Evolutionary conservation across 2,113 vertebrate genomes (phyloP).

Genomic region (Tonatia bakeri): DNA sequence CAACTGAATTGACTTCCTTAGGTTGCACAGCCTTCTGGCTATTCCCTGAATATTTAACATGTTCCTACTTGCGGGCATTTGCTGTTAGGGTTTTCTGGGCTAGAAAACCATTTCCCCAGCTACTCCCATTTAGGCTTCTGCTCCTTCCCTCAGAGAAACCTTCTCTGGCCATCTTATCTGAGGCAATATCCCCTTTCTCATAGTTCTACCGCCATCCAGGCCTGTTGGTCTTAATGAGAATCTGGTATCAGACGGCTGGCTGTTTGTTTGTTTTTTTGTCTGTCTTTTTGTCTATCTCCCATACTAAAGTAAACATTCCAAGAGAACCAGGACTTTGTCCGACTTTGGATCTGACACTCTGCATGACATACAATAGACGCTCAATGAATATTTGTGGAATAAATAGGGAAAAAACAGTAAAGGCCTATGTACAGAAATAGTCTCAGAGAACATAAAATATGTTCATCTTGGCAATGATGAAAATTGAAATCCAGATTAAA

Average conservation of each 20-base stretch:
- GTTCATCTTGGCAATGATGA: not conserved
- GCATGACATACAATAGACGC: not conserved
- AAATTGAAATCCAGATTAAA: conserved; percentile 25
- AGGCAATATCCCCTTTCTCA: not conserved
- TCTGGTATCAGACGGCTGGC: not conserved
- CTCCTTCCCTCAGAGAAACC: not conserved
- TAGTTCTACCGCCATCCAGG: not conserved
- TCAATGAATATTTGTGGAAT: not conserved
- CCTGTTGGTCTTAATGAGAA: not conserved
- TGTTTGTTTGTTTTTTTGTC: not conserved
- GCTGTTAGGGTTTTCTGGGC: not conserved
- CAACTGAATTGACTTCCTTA: not conserved
- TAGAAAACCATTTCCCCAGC: not conserved
- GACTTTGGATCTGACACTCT: not conserved
- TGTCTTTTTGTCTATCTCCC: not conserved
- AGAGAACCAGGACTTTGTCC: not conserved
- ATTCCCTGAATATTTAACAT: not conserved
- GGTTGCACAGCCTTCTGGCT: not conserved
- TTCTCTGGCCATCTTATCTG: not conserved
- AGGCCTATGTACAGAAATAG: not conserved
- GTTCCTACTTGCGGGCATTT: not conserved
- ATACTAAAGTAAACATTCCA: not conserved
- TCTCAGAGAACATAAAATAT: not conserved
- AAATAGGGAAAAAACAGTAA: not conserved
- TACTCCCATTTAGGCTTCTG: not conserved